Percentiles rank a stretch among this genome's conserved stretches.
Conservation (phyloP, 2,113 vertebrate genomes). For the Chitala chitala region DNA sequence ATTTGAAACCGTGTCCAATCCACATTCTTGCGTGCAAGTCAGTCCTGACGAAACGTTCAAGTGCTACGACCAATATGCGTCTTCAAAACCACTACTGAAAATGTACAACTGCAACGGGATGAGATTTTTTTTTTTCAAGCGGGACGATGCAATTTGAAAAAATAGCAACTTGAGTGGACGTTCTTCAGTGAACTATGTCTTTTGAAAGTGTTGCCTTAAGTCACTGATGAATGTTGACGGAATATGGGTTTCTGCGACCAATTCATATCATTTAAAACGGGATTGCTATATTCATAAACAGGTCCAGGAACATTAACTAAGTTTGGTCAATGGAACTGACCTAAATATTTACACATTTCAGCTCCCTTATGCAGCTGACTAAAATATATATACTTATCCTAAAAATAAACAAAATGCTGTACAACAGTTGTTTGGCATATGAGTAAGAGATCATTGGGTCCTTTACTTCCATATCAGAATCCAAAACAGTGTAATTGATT, state of each 20-base stretch:
- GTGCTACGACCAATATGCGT: conserved; percentile 62
- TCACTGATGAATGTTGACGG: conserved; percentile 1
- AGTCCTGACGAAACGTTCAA: conserved; percentile 56
- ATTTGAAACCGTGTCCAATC: conserved; percentile 38
- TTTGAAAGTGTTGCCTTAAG: not conserved
- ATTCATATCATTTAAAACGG: not conserved
- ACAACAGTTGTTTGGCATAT: conserved; percentile 53
- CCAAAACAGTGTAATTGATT: too few species aligned
- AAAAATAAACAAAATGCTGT: conserved; percentile 68
- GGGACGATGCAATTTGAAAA: conserved; percentile 33
- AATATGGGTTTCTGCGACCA: too few species aligned
- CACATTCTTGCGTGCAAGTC: conserved; percentile 27
- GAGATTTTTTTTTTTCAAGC: conserved; percentile 39
- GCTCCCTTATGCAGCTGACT: conserved; percentile 64
- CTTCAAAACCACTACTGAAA: conserved; percentile 41
- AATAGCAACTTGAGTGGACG: conserved; percentile 30
- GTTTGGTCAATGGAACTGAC: conserved; percentile 84
- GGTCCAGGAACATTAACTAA: conserved; percentile 75
- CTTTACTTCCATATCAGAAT: conserved; percentile 27
- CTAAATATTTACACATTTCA: conserved; percentile 82
- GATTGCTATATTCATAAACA: conserved; percentile 44
- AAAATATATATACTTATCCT: conserved; percentile 63
- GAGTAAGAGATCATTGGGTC: conserved; percentile 46
- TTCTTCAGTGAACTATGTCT: conserved; percentile 25
- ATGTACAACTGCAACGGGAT: conserved; percentile 30